Evolutionary conservation across 2,113 vertebrate species (phyloP), one percentile per base, ranked within the genome.

Genomic region (Lophotis ruficrista): DNA sequence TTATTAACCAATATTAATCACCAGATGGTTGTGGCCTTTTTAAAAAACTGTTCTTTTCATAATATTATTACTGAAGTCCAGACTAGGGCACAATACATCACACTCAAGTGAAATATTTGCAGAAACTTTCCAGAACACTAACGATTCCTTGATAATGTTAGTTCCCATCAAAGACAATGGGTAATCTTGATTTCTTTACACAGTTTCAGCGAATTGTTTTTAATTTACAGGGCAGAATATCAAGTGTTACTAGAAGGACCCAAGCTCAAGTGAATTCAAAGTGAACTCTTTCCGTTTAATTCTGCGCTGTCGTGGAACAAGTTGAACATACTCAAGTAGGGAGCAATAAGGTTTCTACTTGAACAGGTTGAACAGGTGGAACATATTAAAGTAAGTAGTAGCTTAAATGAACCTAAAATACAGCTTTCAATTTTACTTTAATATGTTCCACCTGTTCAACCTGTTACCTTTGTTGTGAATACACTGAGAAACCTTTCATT

Each of bases 1-100:
- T 28, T 90, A 68, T 90, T 87, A 94, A 78, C 31, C 19, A 25
- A 31, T 83, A 93, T 94, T 93, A 89, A 92, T 93, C 85, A 93
- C 43, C 30, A 57, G 24, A 37, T 47, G 19, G 22, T 48, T 18
- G 24, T 92, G 94, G 21, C 79, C 89, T 95, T 96, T 96, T 54
- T 23, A 83, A 94, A 95, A 75, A 76, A 23, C 11, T 28, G 4
- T 64, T 79, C n/a, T 57, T 92, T 93, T 90, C 48, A 68, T 83
- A 51, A 7, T 50, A 53, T 50, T 56, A 31, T 53, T 89, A 18
- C 47, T 51, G 1, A 89, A 91, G 23, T 82, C 33, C 30, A 72
- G 47, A 65, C n/a, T 5, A 69, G 13, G 12, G 35, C n/a, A 43
- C 7, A 45, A 57, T 64, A 7, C 6, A 87, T 61, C 37, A 41